Percentiles rank a stretch among this genome's conserved stretches.
Conservation (phyloP, 1,140 invertebrate species). For the Teleogryllus occipitalis region DNA sequence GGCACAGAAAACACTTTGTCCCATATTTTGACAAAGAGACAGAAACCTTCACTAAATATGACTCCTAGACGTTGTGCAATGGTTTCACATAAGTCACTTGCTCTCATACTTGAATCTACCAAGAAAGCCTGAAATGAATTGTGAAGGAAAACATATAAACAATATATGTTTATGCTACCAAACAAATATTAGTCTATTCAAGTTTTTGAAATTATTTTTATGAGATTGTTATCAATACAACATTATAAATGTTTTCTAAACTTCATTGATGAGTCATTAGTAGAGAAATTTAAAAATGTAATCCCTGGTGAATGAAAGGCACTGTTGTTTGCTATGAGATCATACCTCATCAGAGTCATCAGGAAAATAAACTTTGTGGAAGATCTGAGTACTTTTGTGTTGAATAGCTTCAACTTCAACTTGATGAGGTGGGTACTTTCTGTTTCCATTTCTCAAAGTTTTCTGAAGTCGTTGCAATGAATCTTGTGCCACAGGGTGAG, state of each 20-base stretch:
- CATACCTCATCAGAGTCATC: slow-evolving; percentile 79
- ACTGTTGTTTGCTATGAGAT: background rate
- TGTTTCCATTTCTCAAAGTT: slow-evolving; percentile 64
- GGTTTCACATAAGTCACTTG: slow-evolving; percentile 74
- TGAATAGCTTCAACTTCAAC: slow-evolving; percentile 94
- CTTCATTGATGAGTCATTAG: too few relatives aligned
- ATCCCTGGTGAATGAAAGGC: too few relatives aligned
- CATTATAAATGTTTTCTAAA: too few relatives aligned
- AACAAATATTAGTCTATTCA: too few relatives aligned
- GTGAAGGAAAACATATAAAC: background rate
- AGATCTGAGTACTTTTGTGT: slow-evolving; percentile 87
- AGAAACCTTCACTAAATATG: slow-evolving; percentile 76
- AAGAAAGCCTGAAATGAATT: slow-evolving; percentile 47
- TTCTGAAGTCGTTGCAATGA: slow-evolving; percentile 75
- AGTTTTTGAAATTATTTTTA: too few relatives aligned
- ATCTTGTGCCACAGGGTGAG: slow-evolving; percentile 69
- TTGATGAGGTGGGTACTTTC: slow-evolving; percentile 84
- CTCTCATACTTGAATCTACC: slow-evolving; percentile 76
- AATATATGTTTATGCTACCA: too few relatives aligned
- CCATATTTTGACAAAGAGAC: slow-evolving; percentile 84
- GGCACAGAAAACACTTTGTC: slow-evolving; percentile 93
- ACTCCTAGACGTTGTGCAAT: slow-evolving; percentile 67
- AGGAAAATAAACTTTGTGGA: slow-evolving; percentile 82
- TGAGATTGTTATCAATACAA: too few relatives aligned
- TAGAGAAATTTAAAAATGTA: too few relatives aligned